phyloP scores from a whole-genome alignment of 2,888 invertebrate genomes.

The Polymixis flavicincta region DNA sequence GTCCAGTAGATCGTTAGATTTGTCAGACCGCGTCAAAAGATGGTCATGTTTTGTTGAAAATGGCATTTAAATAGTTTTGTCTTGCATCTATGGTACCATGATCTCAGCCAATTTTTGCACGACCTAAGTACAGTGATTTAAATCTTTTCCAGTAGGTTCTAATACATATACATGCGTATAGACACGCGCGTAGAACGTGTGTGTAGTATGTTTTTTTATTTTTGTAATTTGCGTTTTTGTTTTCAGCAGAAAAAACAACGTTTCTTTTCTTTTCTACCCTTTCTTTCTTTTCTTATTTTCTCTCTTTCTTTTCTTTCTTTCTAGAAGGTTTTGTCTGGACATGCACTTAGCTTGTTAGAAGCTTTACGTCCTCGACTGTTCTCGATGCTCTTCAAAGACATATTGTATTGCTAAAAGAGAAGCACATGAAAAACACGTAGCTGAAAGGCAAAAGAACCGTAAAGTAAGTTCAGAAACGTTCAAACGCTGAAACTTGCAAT shows the following conservation, averaged over 20 bases:
- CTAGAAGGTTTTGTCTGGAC: neutral
- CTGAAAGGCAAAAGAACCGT: slow-evolving; percentile 8
- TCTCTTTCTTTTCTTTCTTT: too few species aligned
- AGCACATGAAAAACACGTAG: neutral
- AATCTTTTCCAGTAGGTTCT: neutral
- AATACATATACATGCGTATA: neutral
- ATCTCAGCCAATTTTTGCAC: neutral
- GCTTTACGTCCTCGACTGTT: too few species aligned
- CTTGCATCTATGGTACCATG: neutral
- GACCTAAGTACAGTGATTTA: neutral
- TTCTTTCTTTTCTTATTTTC: too few species aligned
- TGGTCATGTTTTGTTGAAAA: neutral
- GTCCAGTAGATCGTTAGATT: neutral
- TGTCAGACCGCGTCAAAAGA: neutral
- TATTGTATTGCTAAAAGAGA: neutral
- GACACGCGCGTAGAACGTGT: neutral
- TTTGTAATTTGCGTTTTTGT: too few species aligned
- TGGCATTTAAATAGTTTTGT: neutral
- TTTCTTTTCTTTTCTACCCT: too few species aligned
- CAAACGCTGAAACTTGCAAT: slow-evolving; percentile 3
- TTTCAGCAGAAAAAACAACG: too few species aligned
- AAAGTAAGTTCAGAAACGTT: slow-evolving; percentile 2
- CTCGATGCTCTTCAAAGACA: neutral
- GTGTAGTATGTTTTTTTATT: too few species aligned
- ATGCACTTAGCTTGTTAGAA: neutral